A percentile compares a stretch with the other conserved stretches of the same genome.
phyloP scores from a whole-genome alignment of 2,113 vertebrate genomes.

The Sardina pilchardus region DNA sequence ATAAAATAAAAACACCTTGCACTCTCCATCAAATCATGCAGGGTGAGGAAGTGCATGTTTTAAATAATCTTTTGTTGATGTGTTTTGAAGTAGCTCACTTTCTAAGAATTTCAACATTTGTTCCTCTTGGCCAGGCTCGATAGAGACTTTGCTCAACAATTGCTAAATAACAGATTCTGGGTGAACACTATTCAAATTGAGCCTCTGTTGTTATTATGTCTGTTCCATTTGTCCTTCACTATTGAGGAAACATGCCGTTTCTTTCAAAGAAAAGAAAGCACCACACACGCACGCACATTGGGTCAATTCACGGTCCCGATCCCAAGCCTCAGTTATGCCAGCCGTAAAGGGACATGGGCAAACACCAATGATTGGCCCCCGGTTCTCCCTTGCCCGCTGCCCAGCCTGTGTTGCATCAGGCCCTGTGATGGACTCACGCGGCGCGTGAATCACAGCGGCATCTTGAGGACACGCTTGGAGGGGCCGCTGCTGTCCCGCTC shows the following conservation, averaged over 20 bases:
- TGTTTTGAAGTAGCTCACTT: background rate
- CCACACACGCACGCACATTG: background rate
- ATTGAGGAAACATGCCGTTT: background rate
- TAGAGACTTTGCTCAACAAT: background rate
- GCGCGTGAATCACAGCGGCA: slow-evolving; percentile 57
- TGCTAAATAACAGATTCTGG: background rate
- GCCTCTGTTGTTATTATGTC: background rate
- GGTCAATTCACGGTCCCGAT: background rate
- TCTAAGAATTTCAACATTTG: background rate
- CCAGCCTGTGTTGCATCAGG: slow-evolving; percentile 18
- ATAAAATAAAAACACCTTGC: slow-evolving; percentile 15
- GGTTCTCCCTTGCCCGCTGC: slow-evolving; percentile 46
- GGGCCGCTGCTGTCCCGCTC: slow-evolving; percentile 64
- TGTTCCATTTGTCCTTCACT: background rate
- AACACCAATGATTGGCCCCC: background rate
- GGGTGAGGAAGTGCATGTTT: background rate
- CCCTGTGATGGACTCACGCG: slow-evolving; percentile 49
- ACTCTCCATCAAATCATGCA: background rate
- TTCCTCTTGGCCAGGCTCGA: background rate
- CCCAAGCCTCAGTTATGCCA: background rate
- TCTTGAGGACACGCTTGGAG: slow-evolving; percentile 63
- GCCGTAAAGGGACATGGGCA: background rate
- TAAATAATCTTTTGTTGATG: background rate
- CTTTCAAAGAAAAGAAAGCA: background rate
- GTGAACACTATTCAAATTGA: background rate